A percentile compares a stretch with the other conserved stretches of the same genome.
These are phyloP conservation scores for Congeria kusceri DNA, from an alignment of 2,888 invertebrate species.

Conservation along the genomic window DNA sequence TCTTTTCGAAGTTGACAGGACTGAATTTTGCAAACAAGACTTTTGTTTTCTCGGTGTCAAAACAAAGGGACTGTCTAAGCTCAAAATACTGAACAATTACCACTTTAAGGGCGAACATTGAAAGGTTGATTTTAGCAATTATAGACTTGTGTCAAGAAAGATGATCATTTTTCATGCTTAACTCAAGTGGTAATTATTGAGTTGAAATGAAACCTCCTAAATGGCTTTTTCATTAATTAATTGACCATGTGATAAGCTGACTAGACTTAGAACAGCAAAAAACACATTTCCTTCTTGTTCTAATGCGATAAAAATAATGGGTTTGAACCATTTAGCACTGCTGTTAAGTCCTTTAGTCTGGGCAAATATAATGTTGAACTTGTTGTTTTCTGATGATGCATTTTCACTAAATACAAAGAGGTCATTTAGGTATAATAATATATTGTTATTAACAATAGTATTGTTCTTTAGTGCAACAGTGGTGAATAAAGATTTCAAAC, in stretches of 20 bases:
- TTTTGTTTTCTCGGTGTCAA: neutral
- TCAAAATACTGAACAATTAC: neutral
- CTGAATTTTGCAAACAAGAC: conserved; percentile 9
- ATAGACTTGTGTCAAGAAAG: neutral
- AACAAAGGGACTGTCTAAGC: neutral
- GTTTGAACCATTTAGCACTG: too few species aligned
- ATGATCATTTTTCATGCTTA: conserved; percentile 7
- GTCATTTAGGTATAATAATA: too few species aligned
- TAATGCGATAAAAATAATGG: too few species aligned
- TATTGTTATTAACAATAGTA: too few species aligned
- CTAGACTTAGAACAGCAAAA: too few species aligned
- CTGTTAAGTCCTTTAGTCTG: too few species aligned
- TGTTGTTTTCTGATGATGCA: conserved; percentile 2
- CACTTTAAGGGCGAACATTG: neutral
- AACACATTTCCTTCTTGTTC: too few species aligned
- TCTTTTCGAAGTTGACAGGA: conserved; percentile 17
- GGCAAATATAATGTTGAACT: neutral
- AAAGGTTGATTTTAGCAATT: neutral
- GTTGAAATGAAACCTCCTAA: neutral
- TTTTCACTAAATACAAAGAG: neutral
- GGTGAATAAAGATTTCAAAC: too few species aligned
- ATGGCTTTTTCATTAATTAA: too few species aligned
- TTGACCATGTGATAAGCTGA: too few species aligned
- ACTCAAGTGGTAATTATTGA: conserved; percentile 7
- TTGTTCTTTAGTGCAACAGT: too few species aligned